A percentile compares a stretch with the other conserved stretches of the same genome.
Conservation (phyloP, 2,113 vertebrate genomes). For the Urocolius indicus region DNA sequence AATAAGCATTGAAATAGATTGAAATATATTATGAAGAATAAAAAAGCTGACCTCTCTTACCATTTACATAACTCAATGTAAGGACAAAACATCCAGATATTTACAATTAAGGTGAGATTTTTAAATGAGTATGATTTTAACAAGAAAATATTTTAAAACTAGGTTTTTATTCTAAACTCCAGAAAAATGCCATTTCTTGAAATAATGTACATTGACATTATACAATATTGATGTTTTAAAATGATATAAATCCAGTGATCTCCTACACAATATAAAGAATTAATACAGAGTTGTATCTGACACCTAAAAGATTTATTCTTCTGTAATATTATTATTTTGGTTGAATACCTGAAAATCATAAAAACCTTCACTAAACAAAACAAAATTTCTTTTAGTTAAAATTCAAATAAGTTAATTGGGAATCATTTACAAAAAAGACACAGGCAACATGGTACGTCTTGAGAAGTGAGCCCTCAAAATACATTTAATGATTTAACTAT, state of each 20-base stretch:
- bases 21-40: neutral
- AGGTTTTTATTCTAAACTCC: neutral
- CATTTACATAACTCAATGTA: neutral
- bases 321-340: neutral
- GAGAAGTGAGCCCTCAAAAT: neutral
- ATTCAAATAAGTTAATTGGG: neutral
- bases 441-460: neutral
- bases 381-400: neutral
- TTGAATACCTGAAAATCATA: neutral
- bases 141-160: neutral
- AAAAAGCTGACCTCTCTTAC: neutral
- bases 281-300: neutral
- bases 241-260: neutral
- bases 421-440: neutral
- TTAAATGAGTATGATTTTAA: neutral
- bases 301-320: neutral
- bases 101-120: neutral
- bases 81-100: neutral
- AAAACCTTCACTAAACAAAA: neutral
- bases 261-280: neutral
- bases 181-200: neutral
- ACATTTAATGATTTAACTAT: neutral
- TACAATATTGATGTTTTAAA: neutral
- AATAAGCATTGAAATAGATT: neutral
- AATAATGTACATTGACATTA: neutral